These are phyloP conservation scores for Falco rusticolus DNA, from an alignment of 2,797 vertebrate species.

Conservation along the genomic window DNA sequence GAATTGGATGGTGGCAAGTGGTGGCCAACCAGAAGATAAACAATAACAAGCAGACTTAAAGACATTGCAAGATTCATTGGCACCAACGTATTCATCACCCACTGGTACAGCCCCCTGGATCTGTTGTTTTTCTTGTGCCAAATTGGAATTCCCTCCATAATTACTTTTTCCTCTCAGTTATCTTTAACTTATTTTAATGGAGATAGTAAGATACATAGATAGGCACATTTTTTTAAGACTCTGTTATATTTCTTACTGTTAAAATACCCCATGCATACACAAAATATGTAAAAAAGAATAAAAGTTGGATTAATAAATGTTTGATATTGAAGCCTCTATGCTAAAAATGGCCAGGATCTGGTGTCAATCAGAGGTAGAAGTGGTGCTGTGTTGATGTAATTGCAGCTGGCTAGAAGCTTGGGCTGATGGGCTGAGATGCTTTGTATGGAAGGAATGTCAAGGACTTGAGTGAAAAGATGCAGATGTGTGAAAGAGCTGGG, in stretches of 20 bases:
- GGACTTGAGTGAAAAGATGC: not conserved
- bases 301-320: not conserved
- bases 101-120: not conserved
- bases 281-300: not conserved
- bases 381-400: not conserved
- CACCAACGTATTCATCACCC: not conserved
- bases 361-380: not conserved
- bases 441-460: not conserved
- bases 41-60: conserved; percentile 25
- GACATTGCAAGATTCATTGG: not conserved
- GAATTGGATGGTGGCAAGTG: conserved; percentile 17
- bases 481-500: not conserved
- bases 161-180: not conserved
- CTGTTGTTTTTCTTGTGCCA: not conserved
- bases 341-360: not conserved
- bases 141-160: not conserved
- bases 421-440: not conserved
- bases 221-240: not conserved
- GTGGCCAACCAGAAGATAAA: conserved; percentile 31
- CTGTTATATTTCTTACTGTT: not conserved
- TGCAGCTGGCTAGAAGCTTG: not conserved
- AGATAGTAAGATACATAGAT: not conserved
- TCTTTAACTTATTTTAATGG: not conserved
- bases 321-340: not conserved
- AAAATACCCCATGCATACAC: not conserved